phyloP scores from a whole-genome alignment of 2,113 vertebrate species.

The Tyrannus savana region DNA sequence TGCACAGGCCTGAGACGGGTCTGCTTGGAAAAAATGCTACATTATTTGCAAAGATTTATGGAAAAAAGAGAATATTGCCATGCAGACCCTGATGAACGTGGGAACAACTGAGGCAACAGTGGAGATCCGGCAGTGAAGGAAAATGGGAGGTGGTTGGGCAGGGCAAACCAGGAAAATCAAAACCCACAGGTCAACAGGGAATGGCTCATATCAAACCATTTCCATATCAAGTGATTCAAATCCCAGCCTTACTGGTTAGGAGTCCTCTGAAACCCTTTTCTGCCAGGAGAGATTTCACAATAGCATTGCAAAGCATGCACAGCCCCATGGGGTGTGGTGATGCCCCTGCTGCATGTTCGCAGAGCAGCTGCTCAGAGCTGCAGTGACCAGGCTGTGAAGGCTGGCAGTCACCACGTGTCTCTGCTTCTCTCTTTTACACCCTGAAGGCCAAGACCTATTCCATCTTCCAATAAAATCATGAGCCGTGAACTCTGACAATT shows the following conservation, averaged over 20 bases:
- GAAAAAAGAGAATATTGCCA: background rate
- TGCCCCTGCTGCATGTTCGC: fast-evolving
- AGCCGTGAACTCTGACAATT: background rate
- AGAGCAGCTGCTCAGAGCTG: background rate
- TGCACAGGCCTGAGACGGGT: background rate
- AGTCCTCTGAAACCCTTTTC: background rate
- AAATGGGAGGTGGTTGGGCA: background rate
- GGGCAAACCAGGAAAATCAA: background rate
- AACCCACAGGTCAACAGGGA: fast-evolving
- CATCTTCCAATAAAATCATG: background rate
- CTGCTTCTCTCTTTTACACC: background rate
- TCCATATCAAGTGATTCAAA: background rate
- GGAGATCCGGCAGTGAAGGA: background rate
- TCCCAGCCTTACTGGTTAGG: background rate
- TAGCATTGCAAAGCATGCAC: background rate
- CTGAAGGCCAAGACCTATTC: background rate
- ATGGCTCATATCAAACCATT: background rate
- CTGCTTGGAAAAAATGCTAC: background rate
- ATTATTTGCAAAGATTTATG: background rate
- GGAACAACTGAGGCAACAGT: background rate
- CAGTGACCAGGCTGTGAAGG: background rate
- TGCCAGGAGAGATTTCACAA: background rate
- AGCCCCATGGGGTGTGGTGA: background rate
- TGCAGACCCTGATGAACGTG: background rate
- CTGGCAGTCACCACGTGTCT: background rate